These are phyloP conservation scores for Idaea aversata DNA, from an alignment of 2,888 invertebrate species.

Conservation along the genomic window DNA sequence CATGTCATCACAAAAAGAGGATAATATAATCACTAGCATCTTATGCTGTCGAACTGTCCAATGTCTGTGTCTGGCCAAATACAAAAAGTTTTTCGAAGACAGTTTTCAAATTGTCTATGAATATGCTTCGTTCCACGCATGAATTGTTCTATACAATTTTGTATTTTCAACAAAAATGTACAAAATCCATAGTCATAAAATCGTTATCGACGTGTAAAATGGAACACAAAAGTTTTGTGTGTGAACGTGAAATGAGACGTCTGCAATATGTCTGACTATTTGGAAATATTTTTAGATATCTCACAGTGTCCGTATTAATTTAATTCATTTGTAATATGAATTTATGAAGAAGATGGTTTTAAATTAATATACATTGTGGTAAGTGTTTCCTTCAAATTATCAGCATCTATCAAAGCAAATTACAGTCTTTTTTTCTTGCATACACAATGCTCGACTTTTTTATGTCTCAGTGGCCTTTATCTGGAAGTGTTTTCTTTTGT, in stretches of 20 bases:
- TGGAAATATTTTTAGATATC: constrained; percentile 78
- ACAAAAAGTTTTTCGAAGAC: background rate
- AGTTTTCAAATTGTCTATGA: constrained; percentile 23
- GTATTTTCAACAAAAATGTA: constrained; percentile 31
- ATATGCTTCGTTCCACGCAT: constrained; percentile 52
- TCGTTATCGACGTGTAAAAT: constrained; percentile 52
- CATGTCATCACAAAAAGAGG: too few relatives aligned
- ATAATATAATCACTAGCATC: too few relatives aligned
- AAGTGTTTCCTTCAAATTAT: constrained; percentile 18
- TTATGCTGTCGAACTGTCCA: background rate
- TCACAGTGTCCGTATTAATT: background rate
- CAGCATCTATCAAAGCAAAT: constrained; percentile 3
- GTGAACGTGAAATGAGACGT: constrained; percentile 69
- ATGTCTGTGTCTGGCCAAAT: too few relatives aligned
- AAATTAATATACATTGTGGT: constrained; percentile 15
- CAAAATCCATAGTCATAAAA: constrained; percentile 43
- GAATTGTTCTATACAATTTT: constrained; percentile 27
- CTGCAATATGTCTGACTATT: constrained; percentile 81
- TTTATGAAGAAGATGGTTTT: background rate
- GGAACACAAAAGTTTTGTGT: constrained; percentile 61
- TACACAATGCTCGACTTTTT: constrained; percentile 69
- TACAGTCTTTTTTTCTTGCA: constrained; percentile 32
- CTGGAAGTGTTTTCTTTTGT: constrained; percentile 77
- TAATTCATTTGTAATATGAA: background rate
- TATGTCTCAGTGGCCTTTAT: constrained; percentile 79